These are phyloP conservation scores for Thamnophis elegans DNA, from an alignment of 2,797 vertebrate species.

Conservation along the genomic window DNA sequence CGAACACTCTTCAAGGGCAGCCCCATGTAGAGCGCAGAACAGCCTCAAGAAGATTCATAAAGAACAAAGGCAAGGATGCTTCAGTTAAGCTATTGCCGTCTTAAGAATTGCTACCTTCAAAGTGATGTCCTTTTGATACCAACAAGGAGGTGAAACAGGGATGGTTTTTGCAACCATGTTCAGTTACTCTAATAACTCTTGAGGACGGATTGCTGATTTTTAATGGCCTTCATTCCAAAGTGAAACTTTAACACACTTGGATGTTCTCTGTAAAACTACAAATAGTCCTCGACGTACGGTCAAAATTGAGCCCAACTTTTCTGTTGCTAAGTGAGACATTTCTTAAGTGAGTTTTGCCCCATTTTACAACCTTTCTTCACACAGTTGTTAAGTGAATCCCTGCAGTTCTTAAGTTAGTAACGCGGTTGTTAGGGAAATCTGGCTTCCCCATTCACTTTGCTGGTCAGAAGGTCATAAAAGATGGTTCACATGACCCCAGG, in stretches of 20 bases:
- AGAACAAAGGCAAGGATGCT: slow-evolving; percentile 20
- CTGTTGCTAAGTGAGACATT: neutral
- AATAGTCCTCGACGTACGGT: neutral
- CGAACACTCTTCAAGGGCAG: too few relatives aligned
- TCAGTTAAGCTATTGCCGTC: rapidly evolving
- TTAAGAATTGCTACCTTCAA: slow-evolving; percentile 10
- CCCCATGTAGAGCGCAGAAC: too few relatives aligned
- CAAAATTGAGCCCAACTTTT: neutral
- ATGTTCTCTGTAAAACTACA: neutral
- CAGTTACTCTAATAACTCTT: slow-evolving; percentile 41
- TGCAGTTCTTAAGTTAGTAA: neutral
- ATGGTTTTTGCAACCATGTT: slow-evolving; percentile 40
- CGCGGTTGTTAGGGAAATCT: neutral
- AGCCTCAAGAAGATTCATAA: neutral
- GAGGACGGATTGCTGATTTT: neutral
- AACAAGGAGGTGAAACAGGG: slow-evolving; percentile 24
- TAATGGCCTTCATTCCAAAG: neutral
- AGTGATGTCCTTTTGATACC: slow-evolving; percentile 45
- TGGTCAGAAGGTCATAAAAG: neutral
- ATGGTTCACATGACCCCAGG: neutral
- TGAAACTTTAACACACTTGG: neutral
- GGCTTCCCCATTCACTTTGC: neutral
- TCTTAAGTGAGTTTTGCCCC: neutral
- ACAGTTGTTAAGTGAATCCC: neutral
- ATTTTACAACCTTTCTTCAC: neutral